These are phyloP conservation scores for Loripinus fragilis DNA, from an alignment of 2,888 invertebrate genomes.

Conservation along the genomic window DNA sequence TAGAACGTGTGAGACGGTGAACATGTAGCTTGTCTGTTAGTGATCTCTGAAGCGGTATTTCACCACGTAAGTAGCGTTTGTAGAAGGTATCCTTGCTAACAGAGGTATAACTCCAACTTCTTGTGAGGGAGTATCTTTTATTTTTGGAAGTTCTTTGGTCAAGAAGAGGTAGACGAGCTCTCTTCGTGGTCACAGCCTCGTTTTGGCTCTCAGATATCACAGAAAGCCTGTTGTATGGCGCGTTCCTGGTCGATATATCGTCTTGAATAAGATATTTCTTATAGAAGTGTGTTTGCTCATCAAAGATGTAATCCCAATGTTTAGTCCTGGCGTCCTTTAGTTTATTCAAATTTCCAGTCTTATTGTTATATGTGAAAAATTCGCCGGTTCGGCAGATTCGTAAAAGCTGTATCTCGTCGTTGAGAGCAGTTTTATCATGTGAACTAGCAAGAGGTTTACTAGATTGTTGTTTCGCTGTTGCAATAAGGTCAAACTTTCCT, in stretches of 20 bases:
- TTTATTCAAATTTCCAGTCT: constrained; percentile 38
- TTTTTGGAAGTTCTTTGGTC: not conserved
- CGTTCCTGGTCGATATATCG: constrained; percentile 8
- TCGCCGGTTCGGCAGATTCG: constrained; percentile 45
- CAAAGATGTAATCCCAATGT: constrained; percentile 45
- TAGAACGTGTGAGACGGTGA: constrained; percentile 48
- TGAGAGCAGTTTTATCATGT: not conserved
- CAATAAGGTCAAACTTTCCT: constrained; percentile 53
- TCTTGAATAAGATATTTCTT: constrained; percentile 53
- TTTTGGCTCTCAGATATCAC: not conserved
- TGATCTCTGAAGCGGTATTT: constrained; percentile 7
- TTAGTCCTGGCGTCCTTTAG: constrained; percentile 32
- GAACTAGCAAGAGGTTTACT: not conserved
- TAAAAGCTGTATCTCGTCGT: constrained; percentile 30
- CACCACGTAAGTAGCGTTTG: not conserved
- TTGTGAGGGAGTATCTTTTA: not conserved
- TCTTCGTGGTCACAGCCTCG: not conserved
- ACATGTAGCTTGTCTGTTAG: constrained; percentile 5
- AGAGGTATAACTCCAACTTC: constrained; percentile 9
- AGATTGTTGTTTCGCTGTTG: constrained; percentile 37
- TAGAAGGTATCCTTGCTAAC: not conserved
- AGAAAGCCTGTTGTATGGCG: not conserved
- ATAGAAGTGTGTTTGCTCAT: constrained; percentile 45
- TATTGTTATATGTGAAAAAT: constrained; percentile 47
- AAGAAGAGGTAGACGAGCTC: not conserved